Base-by-base conservation (phyloP, 2,888 invertebrate genomes). In the Cepaea hortensis region DNA sequence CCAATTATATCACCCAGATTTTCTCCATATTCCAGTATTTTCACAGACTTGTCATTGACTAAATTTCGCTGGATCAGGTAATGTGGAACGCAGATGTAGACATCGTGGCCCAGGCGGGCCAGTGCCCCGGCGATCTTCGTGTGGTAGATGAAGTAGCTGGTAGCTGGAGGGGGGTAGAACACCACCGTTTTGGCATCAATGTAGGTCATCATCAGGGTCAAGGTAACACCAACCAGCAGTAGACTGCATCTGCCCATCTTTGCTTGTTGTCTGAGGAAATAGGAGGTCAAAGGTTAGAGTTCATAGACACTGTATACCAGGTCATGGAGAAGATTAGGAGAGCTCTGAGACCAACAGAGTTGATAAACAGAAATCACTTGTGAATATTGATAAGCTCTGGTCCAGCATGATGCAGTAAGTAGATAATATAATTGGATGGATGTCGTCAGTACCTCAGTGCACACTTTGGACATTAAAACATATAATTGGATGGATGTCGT, bases 71-170 rank as follows among this genome's bases (percentile, higher is more conserved):
- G 2, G 50, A 62, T 6, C 50, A 85, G 18, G 46, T n/a, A 79
- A 6, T 85, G 62, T 55, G 85, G 85, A 1, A 80, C 61, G 70
- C 77, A 85, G 3, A 85, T 1, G 50, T 50, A 85, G 0, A 80
- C 80, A 55, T 85, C 79, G 80, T 88, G 88, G 3, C 88, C 87
- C 20, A 88, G 73, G 0, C 76, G 75, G 11, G 77, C 81, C 20
- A 88, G 75, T 4, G 85, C 85, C 20, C 61, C 76, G 6, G 76
- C 88, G 6, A 88, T 77, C 23, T 87, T 86, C 50, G 65, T 50
- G 76, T 88, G 88, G 18, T 72, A 50, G 73, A 86, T 2, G 83
- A 86, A 46, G 85, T 88, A 50, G 82, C 86, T 72, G 75, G 81
- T 84, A 46, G 50, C 13, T 75, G 79, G 77, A 20, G 70, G 75